These are phyloP conservation scores for Peromyscus leucopus DNA, from an alignment of 2,113 vertebrate species.

Conservation along the genomic window DNA sequence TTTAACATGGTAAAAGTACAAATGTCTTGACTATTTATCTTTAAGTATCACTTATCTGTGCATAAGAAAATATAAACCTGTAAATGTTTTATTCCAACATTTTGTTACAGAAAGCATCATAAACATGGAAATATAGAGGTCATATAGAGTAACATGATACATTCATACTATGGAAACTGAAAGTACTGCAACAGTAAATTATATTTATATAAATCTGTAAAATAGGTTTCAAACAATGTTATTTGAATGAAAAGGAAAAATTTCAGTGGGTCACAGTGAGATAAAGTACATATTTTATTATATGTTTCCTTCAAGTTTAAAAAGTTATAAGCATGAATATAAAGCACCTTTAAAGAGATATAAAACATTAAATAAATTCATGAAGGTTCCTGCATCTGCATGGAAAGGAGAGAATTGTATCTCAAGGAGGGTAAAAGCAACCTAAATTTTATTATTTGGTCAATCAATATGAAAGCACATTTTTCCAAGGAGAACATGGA, in stretches of 20 bases:
- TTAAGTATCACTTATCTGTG: neutral
- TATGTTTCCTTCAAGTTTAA: neutral
- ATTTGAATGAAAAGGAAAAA: neutral
- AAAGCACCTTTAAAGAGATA: neutral
- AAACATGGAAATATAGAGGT: neutral
- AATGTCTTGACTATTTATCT: neutral
- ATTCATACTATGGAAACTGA: neutral
- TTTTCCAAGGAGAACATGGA: neutral
- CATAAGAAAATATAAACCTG: neutral
- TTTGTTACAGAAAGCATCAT: neutral
- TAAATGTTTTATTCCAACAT: neutral
- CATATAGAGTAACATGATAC: neutral
- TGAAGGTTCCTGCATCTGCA: neutral
- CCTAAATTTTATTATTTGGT: neutral
- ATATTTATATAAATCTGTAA: neutral
- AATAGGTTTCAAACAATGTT: conserved; percentile 1
- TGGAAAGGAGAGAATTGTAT: neutral
- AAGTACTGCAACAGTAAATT: neutral
- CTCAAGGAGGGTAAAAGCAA: neutral
- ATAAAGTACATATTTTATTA: neutral
- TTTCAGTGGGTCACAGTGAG: neutral
- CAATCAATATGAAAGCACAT: neutral
- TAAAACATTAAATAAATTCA: neutral
- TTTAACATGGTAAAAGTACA: neutral
- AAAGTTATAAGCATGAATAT: neutral